phyloP scores from a whole-genome alignment of 1,140 invertebrate genomes.

The Leptopilina boulardi region DNA sequence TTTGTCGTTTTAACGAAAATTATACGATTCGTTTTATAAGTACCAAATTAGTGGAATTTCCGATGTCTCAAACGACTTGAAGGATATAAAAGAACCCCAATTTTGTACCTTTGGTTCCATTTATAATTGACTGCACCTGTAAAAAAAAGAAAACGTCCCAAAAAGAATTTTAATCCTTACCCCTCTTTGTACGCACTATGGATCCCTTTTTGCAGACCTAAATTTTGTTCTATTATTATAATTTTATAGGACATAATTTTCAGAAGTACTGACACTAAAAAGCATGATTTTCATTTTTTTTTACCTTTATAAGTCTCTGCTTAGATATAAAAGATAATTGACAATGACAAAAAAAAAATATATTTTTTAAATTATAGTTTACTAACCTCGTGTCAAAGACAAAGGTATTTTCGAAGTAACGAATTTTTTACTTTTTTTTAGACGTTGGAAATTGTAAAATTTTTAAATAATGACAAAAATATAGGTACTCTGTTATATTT shows the following conservation, averaged over 20 bases:
- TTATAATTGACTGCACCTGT: conserved; percentile 61
- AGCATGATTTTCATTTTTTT: not conserved
- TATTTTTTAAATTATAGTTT: too few species aligned
- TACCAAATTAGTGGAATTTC: conserved; percentile 46
- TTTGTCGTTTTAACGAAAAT: not conserved
- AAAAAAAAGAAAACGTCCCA: conserved; percentile 39
- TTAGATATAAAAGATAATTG: not conserved
- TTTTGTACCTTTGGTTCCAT: conserved; percentile 45
- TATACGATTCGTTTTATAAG: conserved; percentile 42
- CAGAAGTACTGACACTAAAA: not conserved
- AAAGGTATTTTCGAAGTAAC: too few species aligned
- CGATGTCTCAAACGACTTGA: conserved; percentile 35
- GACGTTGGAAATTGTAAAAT: too few species aligned
- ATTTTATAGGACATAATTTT: conserved; percentile 8
- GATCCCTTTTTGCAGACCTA: conserved; percentile 44
- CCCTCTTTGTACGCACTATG: conserved; percentile 46
- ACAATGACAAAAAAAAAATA: not conserved
- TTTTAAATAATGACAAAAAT: too few species aligned
- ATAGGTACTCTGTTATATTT: too few species aligned
- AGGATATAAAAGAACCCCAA: conserved; percentile 32
- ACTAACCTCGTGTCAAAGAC: too few species aligned
- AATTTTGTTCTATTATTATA: conserved; percentile 46
- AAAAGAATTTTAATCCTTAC: conserved; percentile 46
- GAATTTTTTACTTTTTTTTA: too few species aligned
- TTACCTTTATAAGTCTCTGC: not conserved